These are phyloP conservation scores for Apistogramma diplotaenia DNA, from an alignment of 2,113 vertebrate species.

Conservation along the genomic window DNA sequence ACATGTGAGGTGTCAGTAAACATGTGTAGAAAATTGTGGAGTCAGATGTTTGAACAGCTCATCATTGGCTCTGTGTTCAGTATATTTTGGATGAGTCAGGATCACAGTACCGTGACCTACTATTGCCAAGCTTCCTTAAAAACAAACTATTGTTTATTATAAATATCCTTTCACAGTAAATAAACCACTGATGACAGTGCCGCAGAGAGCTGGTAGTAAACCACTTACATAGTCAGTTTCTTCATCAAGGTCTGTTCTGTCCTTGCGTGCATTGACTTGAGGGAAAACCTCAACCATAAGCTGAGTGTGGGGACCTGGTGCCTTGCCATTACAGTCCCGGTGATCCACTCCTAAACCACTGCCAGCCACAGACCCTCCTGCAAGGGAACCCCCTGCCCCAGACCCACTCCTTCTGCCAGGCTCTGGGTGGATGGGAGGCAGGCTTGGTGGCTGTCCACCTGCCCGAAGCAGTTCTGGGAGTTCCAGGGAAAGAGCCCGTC, in stretches of 20 bases:
- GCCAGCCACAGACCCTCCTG: slow-evolving; percentile 36
- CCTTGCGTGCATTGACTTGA: slow-evolving; percentile 86
- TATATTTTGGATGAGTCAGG: no score
- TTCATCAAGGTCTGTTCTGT: slow-evolving; percentile 84
- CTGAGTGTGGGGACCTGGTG: slow-evolving; percentile 74
- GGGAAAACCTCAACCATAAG: slow-evolving; percentile 87
- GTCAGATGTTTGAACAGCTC: neutral
- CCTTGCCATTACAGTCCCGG: slow-evolving; percentile 89
- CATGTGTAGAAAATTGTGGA: neutral
- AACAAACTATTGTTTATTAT: neutral
- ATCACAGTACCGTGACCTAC: neutral
- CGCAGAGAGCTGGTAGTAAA: neutral
- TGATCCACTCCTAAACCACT: slow-evolving; percentile 70
- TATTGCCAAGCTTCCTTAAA: neutral
- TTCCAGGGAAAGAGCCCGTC: slow-evolving; percentile 89
- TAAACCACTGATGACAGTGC: neutral
- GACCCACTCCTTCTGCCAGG: slow-evolving; percentile 69
- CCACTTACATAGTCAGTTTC: slow-evolving; percentile 92
- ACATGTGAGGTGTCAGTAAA: neutral
- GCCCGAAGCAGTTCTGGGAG: slow-evolving; percentile 80
- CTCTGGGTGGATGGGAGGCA: slow-evolving; percentile 25
- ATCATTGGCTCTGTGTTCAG: neutral
- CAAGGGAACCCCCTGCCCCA: slow-evolving; percentile 35
- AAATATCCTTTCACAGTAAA: neutral
- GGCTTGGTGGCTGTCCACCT: slow-evolving; percentile 28